Evolutionary conservation across 1,140 invertebrate genomes (phyloP), one percentile per base, ranked within the genome.

Genomic region (Drosophila watanabei): DNA sequence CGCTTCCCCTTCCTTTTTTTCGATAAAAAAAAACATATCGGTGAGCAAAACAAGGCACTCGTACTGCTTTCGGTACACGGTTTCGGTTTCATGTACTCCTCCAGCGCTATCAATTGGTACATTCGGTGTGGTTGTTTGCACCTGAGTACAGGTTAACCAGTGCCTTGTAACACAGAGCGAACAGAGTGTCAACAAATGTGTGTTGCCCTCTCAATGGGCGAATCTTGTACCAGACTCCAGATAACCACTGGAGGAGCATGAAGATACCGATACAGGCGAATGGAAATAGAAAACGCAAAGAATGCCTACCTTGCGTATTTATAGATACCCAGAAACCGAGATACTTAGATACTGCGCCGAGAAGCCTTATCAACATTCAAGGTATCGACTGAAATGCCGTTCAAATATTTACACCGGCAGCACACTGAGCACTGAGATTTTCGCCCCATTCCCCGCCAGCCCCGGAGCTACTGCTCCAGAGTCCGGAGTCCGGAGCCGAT

Each of bases 151-250:
- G 24, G 45, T 18, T 10, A 37, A 39, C 37, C 68, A 72, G 30
- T 52, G 51, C 68, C 71, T 71, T 82, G 84, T 89, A 75, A 65
- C 46, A 30, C n/a, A 69, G 69, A 28, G 68, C 80, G 58, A 57
- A 89, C 52, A 52, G 77, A 79, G 69, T 84, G 84, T 89, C 88
- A 84, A 90, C 86, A 88, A 64, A 51, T 13, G 58, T 13, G 58
- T n/a, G 80, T 85, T 75, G 70, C 59, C 82, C 57, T 56, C 85
- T 89, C 86, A 90, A 89, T 89, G 85, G 85, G 86, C 82, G 66
- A 89, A 90, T 89, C 85, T 90, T 89, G 85, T 89, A 73, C 48
- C 62, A 51, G 49, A 49, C 71, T 20, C 28, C 58, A 28, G 86
- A 88, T 88, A 88, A 88, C 78, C 69, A 56, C 30, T 57, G 54